Conservation (phyloP, 2,888 invertebrate genomes). For the Dolomedes plantarius region DNA sequence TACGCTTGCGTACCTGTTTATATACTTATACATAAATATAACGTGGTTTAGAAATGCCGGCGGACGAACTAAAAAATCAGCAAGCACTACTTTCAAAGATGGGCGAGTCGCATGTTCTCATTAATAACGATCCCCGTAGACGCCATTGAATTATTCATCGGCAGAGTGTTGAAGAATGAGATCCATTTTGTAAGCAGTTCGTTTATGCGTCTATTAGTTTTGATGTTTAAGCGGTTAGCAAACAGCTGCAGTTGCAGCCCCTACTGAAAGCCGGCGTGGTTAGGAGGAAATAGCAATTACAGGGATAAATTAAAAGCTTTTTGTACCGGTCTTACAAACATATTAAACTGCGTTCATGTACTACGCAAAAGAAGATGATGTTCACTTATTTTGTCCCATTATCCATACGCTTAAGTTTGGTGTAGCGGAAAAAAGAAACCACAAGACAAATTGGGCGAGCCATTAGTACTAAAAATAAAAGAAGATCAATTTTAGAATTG, state of each 20-base stretch:
- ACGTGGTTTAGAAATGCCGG: too few species aligned
- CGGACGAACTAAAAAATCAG: neutral
- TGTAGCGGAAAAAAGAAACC: too few species aligned
- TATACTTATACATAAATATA: too few species aligned
- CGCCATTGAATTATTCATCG: constrained; percentile 10
- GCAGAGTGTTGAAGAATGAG: neutral
- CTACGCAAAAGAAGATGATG: too few species aligned
- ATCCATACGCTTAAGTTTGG: too few species aligned
- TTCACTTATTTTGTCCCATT: too few species aligned
- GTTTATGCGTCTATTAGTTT: constrained; percentile 11
- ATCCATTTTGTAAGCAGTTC: constrained; percentile 11
- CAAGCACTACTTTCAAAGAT: neutral
- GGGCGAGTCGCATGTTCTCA: neutral
- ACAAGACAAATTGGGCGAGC: too few species aligned
- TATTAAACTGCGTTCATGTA: neutral
- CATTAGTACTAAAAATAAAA: too few species aligned
- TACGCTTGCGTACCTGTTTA: too few species aligned
- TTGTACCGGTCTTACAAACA: neutral
- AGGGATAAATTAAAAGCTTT: constrained; percentile 8
- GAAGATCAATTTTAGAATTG: too few species aligned
- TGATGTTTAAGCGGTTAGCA: neutral
- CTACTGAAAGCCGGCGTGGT: neutral
- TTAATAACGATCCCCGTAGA: constrained; percentile 2
- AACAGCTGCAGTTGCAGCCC: neutral
- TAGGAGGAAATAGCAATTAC: neutral